These are phyloP conservation scores for Aurelia sp. DNA, from an alignment of 30 jellyfish, hydroid and myxozoan species.

Conservation along the genomic window DNA sequence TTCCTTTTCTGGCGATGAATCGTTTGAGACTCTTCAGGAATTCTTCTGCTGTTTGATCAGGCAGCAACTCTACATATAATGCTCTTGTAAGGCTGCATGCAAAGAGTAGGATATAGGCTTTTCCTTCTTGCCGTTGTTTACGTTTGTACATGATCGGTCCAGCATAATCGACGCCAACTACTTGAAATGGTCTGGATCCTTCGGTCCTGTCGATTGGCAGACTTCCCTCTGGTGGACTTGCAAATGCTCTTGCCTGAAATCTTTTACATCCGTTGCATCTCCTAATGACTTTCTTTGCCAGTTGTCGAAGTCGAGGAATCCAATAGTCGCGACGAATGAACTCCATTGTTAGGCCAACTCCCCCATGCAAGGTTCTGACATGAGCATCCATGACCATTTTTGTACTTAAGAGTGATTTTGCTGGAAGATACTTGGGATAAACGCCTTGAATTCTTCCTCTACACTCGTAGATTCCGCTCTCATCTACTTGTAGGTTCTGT, in stretches of 20 bases:
- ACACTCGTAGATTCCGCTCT: conserved; percentile 11
- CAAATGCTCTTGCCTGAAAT: conserved; percentile 27
- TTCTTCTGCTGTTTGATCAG: conserved; percentile 55
- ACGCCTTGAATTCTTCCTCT: conserved; percentile 59
- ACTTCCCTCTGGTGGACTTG: conserved; percentile 34
- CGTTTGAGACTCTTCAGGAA: conserved; percentile 18
- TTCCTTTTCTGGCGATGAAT: neutral
- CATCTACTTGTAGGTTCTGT: conserved; percentile 26
- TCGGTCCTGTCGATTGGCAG: conserved; percentile 53
- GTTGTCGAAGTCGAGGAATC: conserved; percentile 1
- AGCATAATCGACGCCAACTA: conserved; percentile 1
- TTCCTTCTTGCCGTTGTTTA: conserved; percentile 3
- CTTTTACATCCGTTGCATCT: conserved; percentile 67
- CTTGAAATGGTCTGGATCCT: conserved; percentile 1
- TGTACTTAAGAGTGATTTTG: conserved; percentile 24
- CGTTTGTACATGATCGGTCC: neutral
- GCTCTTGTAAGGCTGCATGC: conserved; percentile 72
- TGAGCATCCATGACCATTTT: conserved; percentile 41
- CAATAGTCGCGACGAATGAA: conserved; percentile 22
- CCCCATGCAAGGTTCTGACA: conserved; percentile 44
- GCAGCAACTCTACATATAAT: conserved; percentile 34
- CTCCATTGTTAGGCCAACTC: conserved; percentile 57
- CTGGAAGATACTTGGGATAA: conserved; percentile 60
- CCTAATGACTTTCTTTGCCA: conserved; percentile 20
- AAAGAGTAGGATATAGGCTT: conserved; percentile 62